Evolutionary conservation across 2,797 vertebrate genomes (phyloP).

Genomic region (Trichosurus vulpecula): DNA sequence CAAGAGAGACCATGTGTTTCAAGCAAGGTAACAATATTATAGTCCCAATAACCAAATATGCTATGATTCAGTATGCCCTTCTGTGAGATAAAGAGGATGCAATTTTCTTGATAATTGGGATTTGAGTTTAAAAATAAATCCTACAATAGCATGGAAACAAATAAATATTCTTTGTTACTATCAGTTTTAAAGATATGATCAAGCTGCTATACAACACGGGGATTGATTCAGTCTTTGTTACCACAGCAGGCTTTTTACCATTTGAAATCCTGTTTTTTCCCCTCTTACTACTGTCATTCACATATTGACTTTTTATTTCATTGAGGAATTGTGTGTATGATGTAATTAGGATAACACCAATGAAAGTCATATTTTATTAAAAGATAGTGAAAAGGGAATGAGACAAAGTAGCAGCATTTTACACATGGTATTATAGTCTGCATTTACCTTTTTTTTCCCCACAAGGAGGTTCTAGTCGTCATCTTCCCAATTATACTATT

Average conservation of each 20-base stretch:
- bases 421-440: slow-evolving; percentile 50
- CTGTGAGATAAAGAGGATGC: slow-evolving; percentile 81
- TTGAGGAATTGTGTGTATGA: slow-evolving; percentile 67
- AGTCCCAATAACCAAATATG: slow-evolving; percentile 85
- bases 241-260: slow-evolving; percentile 69
- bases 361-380: slow-evolving; percentile 78
- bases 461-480: slow-evolving; percentile 55
- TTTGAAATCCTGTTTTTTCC: slow-evolving; percentile 68
- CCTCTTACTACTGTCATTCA: slow-evolving; percentile 67
- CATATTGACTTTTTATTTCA: slow-evolving; percentile 81
- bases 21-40: slow-evolving; percentile 87
- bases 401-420: slow-evolving; percentile 67
- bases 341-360: slow-evolving; percentile 79
- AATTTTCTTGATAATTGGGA: slow-evolving; percentile 84
- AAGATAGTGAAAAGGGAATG: slow-evolving; percentile 70
- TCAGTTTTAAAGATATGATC: slow-evolving; percentile 80
- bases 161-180: slow-evolving; percentile 82
- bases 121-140: slow-evolving; percentile 82
- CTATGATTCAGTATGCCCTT: slow-evolving; percentile 80
- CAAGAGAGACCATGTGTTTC: slow-evolving; percentile 87
- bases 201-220: slow-evolving; percentile 73
- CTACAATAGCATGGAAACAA: slow-evolving; percentile 80
- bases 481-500: slow-evolving; percentile 53
- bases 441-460: slow-evolving; percentile 25
- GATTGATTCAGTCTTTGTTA: slow-evolving; percentile 80